Percentiles rank a stretch among this genome's conserved stretches.
Conservation (phyloP, 35 echinoderm and acorn worm species). For the Lytechinus pictus region DNA sequence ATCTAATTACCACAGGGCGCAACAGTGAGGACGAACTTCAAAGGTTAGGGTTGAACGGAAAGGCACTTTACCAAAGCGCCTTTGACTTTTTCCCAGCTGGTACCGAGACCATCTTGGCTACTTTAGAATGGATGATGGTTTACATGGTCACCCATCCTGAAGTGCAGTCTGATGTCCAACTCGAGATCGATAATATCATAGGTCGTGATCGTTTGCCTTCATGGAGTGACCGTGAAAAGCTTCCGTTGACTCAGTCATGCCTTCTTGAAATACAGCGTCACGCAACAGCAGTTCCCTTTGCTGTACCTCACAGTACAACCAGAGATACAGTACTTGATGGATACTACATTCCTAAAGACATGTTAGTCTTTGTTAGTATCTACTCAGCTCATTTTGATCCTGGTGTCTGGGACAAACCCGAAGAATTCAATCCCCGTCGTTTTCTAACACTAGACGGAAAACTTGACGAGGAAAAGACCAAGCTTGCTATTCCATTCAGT, state of each 20-base stretch:
- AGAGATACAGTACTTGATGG: slow-evolving; percentile 41
- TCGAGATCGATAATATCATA: slow-evolving; percentile 59
- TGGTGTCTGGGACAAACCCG: slow-evolving; percentile 60
- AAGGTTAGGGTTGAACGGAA: not conserved
- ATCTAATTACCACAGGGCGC: too few species aligned
- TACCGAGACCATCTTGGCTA: not conserved
- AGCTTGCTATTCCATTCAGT: too few species aligned
- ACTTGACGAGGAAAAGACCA: slow-evolving; percentile 11
- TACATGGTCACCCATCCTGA: slow-evolving; percentile 51
- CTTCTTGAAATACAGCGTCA: slow-evolving; percentile 61
- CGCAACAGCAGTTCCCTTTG: slow-evolving; percentile 42
- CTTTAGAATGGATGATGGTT: not conserved
- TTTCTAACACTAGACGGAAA: slow-evolving; percentile 51
- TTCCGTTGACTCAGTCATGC: slow-evolving; percentile 63
- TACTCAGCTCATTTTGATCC: slow-evolving; percentile 55
- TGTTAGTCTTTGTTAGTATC: slow-evolving; percentile 50
- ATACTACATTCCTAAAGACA: slow-evolving; percentile 59
- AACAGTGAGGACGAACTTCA: too few species aligned
- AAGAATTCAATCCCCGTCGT: slow-evolving; percentile 60
- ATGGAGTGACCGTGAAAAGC: slow-evolving; percentile 43
- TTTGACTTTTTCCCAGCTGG: not conserved
- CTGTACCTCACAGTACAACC: slow-evolving; percentile 47
- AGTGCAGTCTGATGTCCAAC: slow-evolving; percentile 44
- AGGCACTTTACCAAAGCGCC: not conserved
- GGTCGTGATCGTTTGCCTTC: slow-evolving; percentile 49